These are phyloP conservation scores for Zaprionus inermis DNA, from an alignment of 1,140 invertebrate species.

Conservation along the genomic window DNA sequence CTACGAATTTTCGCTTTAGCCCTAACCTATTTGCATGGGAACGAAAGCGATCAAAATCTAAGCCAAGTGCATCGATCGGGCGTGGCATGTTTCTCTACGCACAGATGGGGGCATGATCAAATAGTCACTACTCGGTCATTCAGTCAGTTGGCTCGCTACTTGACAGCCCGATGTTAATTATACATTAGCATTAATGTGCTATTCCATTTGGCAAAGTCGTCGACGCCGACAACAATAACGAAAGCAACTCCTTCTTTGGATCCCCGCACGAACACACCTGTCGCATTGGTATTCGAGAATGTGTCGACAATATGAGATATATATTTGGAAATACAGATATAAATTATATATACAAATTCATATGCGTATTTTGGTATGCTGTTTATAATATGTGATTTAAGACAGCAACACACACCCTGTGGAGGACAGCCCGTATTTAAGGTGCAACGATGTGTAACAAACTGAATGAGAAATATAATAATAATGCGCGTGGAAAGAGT, in stretches of 20 bases:
- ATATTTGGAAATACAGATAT: slow-evolving; percentile 7
- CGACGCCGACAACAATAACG: slow-evolving; percentile 14
- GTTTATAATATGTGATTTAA: slow-evolving; percentile 36
- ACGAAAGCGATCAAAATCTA: slow-evolving; percentile 33
- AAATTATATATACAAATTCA: slow-evolving; percentile 21
- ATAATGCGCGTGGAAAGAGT: slow-evolving; percentile 42
- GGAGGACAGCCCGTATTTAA: slow-evolving; percentile 56
- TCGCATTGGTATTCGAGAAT: slow-evolving; percentile 23
- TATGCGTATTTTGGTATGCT: slow-evolving; percentile 9
- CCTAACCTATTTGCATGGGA: slow-evolving; percentile 49
- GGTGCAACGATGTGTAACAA: slow-evolving; percentile 75
- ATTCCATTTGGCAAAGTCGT: slow-evolving; percentile 38
- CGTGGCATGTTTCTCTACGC: not conserved
- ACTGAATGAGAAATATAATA: slow-evolving; percentile 52
- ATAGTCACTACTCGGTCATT: not conserved
- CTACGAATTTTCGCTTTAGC: slow-evolving; percentile 14
- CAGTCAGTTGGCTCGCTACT: slow-evolving; percentile 20
- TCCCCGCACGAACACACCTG: slow-evolving; percentile 22
- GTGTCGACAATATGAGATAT: slow-evolving; percentile 23
- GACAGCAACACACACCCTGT: slow-evolving; percentile 40
- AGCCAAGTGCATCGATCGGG: slow-evolving; percentile 27
- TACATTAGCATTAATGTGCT: slow-evolving; percentile 55
- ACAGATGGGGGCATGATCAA: not conserved
- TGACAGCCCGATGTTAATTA: slow-evolving; percentile 39
- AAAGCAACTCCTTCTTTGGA: slow-evolving; percentile 47